A percentile compares a stretch with the other conserved stretches of the same genome.
Evolutionary conservation across 2,797 vertebrate genomes (phyloP).

Genomic region (Tokudaia muenninki): DNA sequence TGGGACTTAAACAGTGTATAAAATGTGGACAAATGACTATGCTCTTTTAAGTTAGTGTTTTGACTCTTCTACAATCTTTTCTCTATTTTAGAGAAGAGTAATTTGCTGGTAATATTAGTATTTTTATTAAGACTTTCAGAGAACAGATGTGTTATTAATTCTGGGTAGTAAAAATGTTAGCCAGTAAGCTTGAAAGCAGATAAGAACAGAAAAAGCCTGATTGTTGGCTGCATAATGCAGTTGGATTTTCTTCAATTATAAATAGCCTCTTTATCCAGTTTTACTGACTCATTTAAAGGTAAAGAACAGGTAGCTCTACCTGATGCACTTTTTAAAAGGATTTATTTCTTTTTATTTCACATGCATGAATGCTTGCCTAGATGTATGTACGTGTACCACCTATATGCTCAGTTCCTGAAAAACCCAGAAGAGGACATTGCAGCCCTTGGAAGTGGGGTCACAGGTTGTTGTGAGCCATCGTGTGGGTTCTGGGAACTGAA

Average conservation of each 20-base stretch:
- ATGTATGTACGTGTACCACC: background rate
- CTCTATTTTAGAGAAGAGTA: conserved; percentile 19
- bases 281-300: background rate
- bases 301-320: background rate
- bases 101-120: conserved; percentile 24
- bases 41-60: background rate
- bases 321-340: background rate
- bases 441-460: background rate
- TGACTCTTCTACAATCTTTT: background rate
- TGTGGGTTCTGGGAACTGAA: background rate
- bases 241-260: background rate
- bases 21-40: background rate
- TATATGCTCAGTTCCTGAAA: background rate
- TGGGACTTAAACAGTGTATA: background rate
- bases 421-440: background rate
- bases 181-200: conserved; percentile 12
- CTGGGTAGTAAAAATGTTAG: background rate
- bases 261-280: background rate
- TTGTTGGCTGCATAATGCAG: background rate
- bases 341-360: background rate
- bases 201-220: background rate
- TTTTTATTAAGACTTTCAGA: conserved; percentile 41
- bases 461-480: background rate
- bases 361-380: background rate
- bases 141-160: conserved; percentile 23